Conservation (phyloP, 2,888 invertebrate species). For the Drosophila quinaria region DNA sequence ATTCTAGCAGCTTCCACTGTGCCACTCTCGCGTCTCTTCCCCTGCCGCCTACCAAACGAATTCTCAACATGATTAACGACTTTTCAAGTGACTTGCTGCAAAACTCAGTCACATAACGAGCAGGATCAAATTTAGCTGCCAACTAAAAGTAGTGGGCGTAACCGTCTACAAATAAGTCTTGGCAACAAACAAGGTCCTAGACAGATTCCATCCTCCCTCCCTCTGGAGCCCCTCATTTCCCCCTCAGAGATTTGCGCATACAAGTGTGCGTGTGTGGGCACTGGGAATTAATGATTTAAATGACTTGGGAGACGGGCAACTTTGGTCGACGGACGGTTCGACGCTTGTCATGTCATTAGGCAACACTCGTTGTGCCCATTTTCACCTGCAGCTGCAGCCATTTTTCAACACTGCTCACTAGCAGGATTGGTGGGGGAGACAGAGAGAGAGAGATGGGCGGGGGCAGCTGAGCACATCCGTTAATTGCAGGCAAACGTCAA, state of each 20-base stretch:
- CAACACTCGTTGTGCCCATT: conserved; percentile 71
- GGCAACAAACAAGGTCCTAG: conserved; percentile 62
- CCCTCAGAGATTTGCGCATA: not conserved
- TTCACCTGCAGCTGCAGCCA: conserved; percentile 69
- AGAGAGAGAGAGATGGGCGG: not conserved
- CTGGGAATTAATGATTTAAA: conserved; percentile 83
- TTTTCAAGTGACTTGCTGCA: conserved; percentile 85
- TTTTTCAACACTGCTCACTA: conserved; percentile 72
- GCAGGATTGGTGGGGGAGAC: not conserved
- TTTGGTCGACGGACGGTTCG: conserved; percentile 29
- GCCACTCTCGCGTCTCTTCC: conserved; percentile 37
- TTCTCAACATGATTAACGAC: conserved; percentile 84
- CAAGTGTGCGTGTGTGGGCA: conserved; percentile 70
- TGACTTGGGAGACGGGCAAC: conserved; percentile 60
- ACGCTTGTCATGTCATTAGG: conserved; percentile 74
- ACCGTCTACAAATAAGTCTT: conserved; percentile 73
- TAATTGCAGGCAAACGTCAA: conserved; percentile 85
- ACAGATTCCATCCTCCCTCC: conserved; percentile 3
- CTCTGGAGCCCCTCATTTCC: not conserved
- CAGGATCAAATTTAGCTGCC: conserved; percentile 56
- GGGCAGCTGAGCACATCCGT: conserved; percentile 63
- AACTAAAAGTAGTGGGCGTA: conserved; percentile 46
- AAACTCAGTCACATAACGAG: conserved; percentile 68
- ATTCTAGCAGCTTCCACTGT: conserved; percentile 55
- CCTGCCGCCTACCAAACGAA: conserved; percentile 12